Base-by-base conservation (phyloP, 1,140 invertebrate species). In the Pomphorhynchus laevis region DNA sequence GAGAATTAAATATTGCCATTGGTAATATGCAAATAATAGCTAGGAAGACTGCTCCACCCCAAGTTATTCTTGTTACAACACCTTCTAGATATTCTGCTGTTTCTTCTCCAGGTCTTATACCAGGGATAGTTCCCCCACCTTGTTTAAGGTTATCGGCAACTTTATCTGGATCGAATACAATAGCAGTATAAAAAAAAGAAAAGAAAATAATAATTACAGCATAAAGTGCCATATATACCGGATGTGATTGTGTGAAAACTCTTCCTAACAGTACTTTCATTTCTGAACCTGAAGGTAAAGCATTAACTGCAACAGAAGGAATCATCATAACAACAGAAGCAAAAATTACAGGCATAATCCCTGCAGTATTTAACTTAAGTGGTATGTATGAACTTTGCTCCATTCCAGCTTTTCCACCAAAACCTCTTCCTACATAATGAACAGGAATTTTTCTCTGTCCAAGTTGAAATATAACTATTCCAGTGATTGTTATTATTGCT, bases 331-430 rank as follows among this genome's bases (percentile, higher is more conserved):
- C 12, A 14, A 20, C 18, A 20, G 17, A 20, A 12, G 34, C 34
- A 35, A 35, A 35, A 35, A 35, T 35, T 20, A 20, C 17, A 14
- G 34, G 34, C 12, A 35, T 35, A 16, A 35, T 20, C 18, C 34
- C 34, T 17, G 34, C 12, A 20, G 14, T 35, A 20, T 35, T 35
- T 17, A 35, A 17, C 21, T 35, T 35, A 20, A 35, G n/a, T 5
- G 34, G 34, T 20, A 35, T 12, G 21, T 35, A 20, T 12, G 34
- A 16, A 16, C 17, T 12, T 20, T 35, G 17, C 12, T 11, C 14
- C 4, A 20, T 12, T 20, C 11, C 12, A 12, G 12, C 11, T 20
- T 35, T 14, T 9, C 21, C 21, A 5, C 34, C 34, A 20, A 35
- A 14, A 12, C 21, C 17, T 35, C 34, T 35, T 35, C 21, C 21